Evolutionary conservation across 53 echinoderm and acorn worm species (phyloP), one percentile per base, ranked within the genome.

Genomic region (Pentamera pediparva): DNA sequence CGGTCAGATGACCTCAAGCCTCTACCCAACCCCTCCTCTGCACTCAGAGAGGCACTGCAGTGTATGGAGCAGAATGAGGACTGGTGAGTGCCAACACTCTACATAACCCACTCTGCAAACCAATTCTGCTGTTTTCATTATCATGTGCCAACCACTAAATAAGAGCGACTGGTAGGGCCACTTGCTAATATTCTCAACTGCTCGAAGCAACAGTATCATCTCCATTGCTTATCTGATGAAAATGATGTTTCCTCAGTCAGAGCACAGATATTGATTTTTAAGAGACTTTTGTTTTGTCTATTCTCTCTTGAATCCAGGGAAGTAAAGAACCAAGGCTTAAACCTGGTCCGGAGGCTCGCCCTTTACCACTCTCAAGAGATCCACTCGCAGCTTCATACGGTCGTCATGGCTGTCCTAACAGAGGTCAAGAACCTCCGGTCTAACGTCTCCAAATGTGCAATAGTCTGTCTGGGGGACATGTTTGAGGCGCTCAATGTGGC

Each of bases 401-500:
- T 91, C 5, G 75, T 88, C 0, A 83, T 95, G 34, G 96, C 96
- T 21, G 91, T 95, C 34, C 77, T 95, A 22, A 80, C 82, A 4
- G 96, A 95, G 63, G 88, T 88, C 55, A 95, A 95, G 79, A 95
- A 95, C 47, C 81, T 95, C 25, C 78, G 96, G 62, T 95, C 96
- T 4, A 83, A 54, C 24, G 53, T 52, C 26, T 70, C 71, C 17
- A 48, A 51, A 51, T 32, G 71, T 70, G 95, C 95, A 34, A 91
- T 95, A 32, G 57, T 56, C 10, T 60, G 74, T 12, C 76, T 95
- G 20, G 88, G 76, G 26, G 90, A 90, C n/a, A 85, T 95, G 88
- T 95, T 95, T 64, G 75, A 71, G 6, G 70, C 35, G 31, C 80
- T 90, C 33, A 80, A 82, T 52, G 74, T 79, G 34, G 78, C 78